A percentile compares a stretch with the other conserved stretches of the same genome.
phyloP scores from a whole-genome alignment of 2,888 invertebrate species.

The Cephus sareptanus region DNA sequence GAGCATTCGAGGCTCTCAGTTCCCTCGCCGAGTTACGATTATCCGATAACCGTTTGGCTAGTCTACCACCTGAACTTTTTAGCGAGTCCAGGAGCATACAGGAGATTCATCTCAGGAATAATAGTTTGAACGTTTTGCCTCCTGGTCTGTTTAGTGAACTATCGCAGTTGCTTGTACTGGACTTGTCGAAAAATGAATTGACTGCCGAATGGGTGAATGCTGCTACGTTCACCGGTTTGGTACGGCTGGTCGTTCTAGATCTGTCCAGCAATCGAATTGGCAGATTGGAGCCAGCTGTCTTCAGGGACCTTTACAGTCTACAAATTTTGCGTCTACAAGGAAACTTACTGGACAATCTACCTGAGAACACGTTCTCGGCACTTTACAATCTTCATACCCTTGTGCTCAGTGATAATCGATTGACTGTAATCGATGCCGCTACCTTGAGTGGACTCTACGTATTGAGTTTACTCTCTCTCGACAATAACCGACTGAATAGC shows the following conservation, averaged over 20 bases:
- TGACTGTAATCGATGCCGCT: conserved; percentile 79
- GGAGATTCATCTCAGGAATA: conserved; percentile 85
- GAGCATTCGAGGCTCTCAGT: conserved; percentile 80
- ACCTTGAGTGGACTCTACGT: conserved; percentile 82
- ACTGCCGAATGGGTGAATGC: conserved; percentile 86
- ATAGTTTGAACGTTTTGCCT: conserved; percentile 83
- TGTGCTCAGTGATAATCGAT: conserved; percentile 83
- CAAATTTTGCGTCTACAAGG: conserved; percentile 85
- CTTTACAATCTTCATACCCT: conserved; percentile 83
- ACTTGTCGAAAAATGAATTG: conserved; percentile 82
- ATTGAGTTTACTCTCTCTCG: conserved; percentile 80
- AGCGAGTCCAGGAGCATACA: conserved; percentile 81
- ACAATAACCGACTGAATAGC: conserved; percentile 81
- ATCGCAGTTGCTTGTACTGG: conserved; percentile 79
- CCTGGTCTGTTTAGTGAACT: conserved; percentile 83
- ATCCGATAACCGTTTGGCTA: conserved; percentile 83
- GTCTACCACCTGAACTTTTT: conserved; percentile 85
- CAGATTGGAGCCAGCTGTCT: conserved; percentile 80
- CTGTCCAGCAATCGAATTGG: conserved; percentile 81
- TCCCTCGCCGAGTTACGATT: conserved; percentile 80
- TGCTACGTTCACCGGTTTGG: conserved; percentile 81
- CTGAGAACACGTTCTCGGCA: conserved; percentile 82
- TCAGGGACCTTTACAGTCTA: conserved; percentile 81
- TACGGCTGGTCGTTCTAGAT: conserved; percentile 81
- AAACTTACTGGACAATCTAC: conserved; percentile 80